phyloP scores from a whole-genome alignment of 2,888 invertebrate genomes.

The Tetheella fluctuosa region DNA sequence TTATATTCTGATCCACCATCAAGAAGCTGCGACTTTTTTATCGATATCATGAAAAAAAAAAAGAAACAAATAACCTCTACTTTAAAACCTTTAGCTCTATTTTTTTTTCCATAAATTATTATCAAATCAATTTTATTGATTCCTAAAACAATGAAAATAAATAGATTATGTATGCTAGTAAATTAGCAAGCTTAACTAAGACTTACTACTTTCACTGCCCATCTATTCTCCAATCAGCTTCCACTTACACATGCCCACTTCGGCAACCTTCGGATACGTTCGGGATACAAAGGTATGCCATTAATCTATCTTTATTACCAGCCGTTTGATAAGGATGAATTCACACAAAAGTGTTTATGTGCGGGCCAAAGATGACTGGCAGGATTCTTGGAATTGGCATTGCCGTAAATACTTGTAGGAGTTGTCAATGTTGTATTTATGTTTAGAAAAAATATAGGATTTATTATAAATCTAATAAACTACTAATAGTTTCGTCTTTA shows the following conservation, averaged over 20 bases:
- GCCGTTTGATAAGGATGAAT: slow-evolving; percentile 69
- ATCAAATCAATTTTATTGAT: too few relatives aligned
- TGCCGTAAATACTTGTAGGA: slow-evolving; percentile 22
- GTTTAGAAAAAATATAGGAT: not conserved
- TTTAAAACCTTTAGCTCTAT: too few relatives aligned
- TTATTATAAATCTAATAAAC: too few relatives aligned
- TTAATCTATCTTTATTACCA: slow-evolving; percentile 80
- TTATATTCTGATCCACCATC: too few relatives aligned
- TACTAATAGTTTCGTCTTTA: too few relatives aligned
- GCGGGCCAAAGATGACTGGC: slow-evolving; percentile 56
- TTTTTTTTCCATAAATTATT: too few relatives aligned
- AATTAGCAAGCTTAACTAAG: not conserved
- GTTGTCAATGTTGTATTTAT: slow-evolving; percentile 22
- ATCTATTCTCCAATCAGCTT: slow-evolving; percentile 5
- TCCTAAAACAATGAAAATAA: too few relatives aligned
- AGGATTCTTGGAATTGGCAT: slow-evolving; percentile 25
- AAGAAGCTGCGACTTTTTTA: too few relatives aligned
- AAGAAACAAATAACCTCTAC: too few relatives aligned
- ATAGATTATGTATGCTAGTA: not conserved
- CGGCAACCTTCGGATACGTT: slow-evolving; percentile 17
- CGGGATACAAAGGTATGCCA: slow-evolving; percentile 37
- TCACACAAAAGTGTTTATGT: slow-evolving; percentile 69
- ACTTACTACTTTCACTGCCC: not conserved
- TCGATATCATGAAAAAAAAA: too few relatives aligned
- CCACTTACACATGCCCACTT: slow-evolving; percentile 6